Evolutionary conservation across 1,140 invertebrate genomes (phyloP).

Genomic region (Drosophila nebulosa): DNA sequence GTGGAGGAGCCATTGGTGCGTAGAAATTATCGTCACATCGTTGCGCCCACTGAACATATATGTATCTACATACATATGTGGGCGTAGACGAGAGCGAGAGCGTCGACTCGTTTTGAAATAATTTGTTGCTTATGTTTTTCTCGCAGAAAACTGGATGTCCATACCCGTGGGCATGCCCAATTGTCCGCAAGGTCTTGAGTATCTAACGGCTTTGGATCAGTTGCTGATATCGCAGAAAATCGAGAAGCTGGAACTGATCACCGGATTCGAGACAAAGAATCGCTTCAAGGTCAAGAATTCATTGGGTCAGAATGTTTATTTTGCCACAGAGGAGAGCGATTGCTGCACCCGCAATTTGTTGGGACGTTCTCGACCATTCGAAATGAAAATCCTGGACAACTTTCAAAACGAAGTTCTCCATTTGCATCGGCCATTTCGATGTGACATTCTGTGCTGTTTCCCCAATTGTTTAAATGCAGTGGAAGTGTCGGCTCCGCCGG

Average conservation of each 20-base stretch:
- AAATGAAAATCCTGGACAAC: conserved; percentile 91
- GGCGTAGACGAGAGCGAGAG: not conserved
- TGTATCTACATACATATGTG: not conserved
- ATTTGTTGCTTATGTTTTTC: not conserved
- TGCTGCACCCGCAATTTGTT: conserved; percentile 88
- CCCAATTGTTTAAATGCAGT: conserved; percentile 91
- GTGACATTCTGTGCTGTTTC: conserved; percentile 87
- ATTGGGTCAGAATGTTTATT: conserved; percentile 89
- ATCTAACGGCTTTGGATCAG: conserved; percentile 93
- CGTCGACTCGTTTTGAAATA: not conserved
- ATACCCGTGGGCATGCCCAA: conserved; percentile 83
- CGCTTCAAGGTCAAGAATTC: conserved; percentile 90
- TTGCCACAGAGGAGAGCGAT: conserved; percentile 90
- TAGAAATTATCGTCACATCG: conserved; percentile 16
- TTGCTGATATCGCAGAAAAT: conserved; percentile 93
- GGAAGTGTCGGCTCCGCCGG: conserved; percentile 81
- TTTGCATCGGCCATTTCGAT: conserved; percentile 87
- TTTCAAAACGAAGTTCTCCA: conserved; percentile 89
- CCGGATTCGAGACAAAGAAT: conserved; percentile 91
- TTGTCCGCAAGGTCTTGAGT: conserved; percentile 94
- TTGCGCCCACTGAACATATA: conserved; percentile 14
- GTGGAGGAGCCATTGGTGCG: conserved; percentile 23
- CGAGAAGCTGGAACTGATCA: conserved; percentile 89
- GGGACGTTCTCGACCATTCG: conserved; percentile 88
- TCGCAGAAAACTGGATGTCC: conserved; percentile 62